Base-by-base conservation (phyloP, 2,797 vertebrate genomes). In the Sternarchorhynchus goeldii region DNA sequence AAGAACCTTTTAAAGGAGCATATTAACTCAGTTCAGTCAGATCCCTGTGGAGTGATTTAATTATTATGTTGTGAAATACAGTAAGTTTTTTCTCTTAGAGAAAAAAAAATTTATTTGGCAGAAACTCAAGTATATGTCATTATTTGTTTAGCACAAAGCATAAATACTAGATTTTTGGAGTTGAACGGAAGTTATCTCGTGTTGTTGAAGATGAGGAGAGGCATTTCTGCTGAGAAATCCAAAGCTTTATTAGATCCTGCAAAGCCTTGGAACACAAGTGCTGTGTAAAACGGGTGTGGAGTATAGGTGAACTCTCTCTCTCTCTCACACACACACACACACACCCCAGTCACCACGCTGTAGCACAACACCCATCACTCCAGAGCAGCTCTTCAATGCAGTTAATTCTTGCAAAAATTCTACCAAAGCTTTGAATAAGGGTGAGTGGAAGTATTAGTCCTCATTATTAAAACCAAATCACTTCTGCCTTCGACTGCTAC, bases 1-100 rank as follows among this genome's bases (percentile, higher is more conserved):
- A 77, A 45, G 41, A 59, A 21, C 25, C 39, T 36, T 53, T 18
- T 21, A 75, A 78, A 32, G 58, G 32, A 68, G 36, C 50, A 7
- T 69, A 79, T 72, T 76, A 57, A 75, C 70, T 71, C 68, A 71
- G 55, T 80, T 82, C 71, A 70, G 75, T 82, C 74, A 32, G 64
- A 74, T 79, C 73, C 70, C 74, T 62, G 41, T 79, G 70, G 39
- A 66, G 67, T 70, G 36, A 36, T 70, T 69, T n/a, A 62, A 62
- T 73, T 60, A 59, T 79, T 81, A 81, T 10, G 45, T 59, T 68
- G 39, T 39, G 41, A 65, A n/a, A 76, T 70, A 55, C 10, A 72
- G 32, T 31, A 41, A 32, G 14, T 58, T 78, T 71, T 39, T 67
- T 31, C 3, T 68, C 55, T 68, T 6, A 17, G 16, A 34, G 25